Evolutionary conservation across 2,797 vertebrate species (phyloP).

Genomic region (Neosilurus mollespiculum): DNA sequence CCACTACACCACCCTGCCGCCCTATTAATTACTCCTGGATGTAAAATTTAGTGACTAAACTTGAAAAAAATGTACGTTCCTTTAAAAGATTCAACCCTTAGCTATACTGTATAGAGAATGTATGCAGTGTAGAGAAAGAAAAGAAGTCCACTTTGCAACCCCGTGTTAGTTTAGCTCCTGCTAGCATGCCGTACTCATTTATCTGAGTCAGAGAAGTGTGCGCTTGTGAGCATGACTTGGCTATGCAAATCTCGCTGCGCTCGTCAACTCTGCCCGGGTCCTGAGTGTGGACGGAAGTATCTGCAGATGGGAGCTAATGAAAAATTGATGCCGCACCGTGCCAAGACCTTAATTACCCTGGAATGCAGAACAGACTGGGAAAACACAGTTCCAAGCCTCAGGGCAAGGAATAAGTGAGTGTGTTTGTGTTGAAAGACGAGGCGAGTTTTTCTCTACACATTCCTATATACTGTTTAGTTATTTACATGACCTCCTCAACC

Average conservation of each 20-base stretch:
- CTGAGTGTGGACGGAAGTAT: constrained; percentile 42
- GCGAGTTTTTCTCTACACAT: not conserved
- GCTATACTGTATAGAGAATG: not conserved
- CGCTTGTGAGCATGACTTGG: not conserved
- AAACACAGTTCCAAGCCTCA: constrained; percentile 31
- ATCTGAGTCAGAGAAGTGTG: not conserved
- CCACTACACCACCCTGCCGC: no score
- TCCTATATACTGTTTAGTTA: not conserved
- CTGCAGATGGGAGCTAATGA: constrained; percentile 55
- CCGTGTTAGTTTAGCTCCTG: not conserved
- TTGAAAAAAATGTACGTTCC: not conserved
- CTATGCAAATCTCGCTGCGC: not conserved
- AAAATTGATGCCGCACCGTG: constrained; percentile 52
- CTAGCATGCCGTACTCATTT: not conserved
- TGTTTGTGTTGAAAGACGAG: constrained; percentile 14
- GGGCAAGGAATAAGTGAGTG: not conserved
- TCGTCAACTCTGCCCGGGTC: not conserved
- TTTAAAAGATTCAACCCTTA: not conserved
- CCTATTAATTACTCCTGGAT: no score
- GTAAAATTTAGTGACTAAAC: no score
- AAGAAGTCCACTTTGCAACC: not conserved
- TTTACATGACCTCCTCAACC: constrained; percentile 41
- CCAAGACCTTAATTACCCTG: constrained; percentile 51
- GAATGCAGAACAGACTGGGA: constrained; percentile 47
- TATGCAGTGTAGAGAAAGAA: not conserved